phyloP scores from a whole-genome alignment of 2,888 invertebrate species.

The Lithodes maja region DNA sequence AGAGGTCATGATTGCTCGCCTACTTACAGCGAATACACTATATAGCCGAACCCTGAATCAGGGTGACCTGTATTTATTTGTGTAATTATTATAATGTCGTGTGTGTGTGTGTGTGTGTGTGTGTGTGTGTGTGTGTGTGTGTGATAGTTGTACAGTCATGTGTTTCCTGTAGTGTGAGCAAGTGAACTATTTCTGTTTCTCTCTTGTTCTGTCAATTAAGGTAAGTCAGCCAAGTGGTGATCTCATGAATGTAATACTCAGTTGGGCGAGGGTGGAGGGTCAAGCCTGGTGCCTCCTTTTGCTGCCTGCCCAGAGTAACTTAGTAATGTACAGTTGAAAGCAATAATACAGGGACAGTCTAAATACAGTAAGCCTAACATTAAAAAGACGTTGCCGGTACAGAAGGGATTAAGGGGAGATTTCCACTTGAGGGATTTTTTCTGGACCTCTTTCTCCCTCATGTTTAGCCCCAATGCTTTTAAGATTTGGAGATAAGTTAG shows the following conservation, averaged over 20 bases:
- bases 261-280: conserved; percentile 6
- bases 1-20: too few relatives aligned
- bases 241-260: conserved; percentile 62
- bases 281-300: neutral
- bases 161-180: conserved; percentile 45
- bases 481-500: too few relatives aligned
- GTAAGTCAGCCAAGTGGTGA: conserved; percentile 55
- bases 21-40: too few relatives aligned
- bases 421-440: too few relatives aligned
- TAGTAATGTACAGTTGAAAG: too few relatives aligned
- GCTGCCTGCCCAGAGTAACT: neutral
- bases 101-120: too few relatives aligned
- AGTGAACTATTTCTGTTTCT: conserved; percentile 46
- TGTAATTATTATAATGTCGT: conserved; percentile 54
- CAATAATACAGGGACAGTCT: too few relatives aligned
- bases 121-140: neutral
- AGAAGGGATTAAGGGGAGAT: too few relatives aligned
- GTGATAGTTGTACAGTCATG: conserved; percentile 50
- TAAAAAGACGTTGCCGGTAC: too few relatives aligned
- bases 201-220: conserved; percentile 35
- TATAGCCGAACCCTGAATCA: conserved; percentile 69
- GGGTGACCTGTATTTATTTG: conserved; percentile 64
- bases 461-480: too few relatives aligned
- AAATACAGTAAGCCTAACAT: too few relatives aligned
- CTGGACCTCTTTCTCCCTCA: too few relatives aligned